phyloP scores from a whole-genome alignment of 2,888 invertebrate genomes.

The Sarcophaga carnaria region DNA sequence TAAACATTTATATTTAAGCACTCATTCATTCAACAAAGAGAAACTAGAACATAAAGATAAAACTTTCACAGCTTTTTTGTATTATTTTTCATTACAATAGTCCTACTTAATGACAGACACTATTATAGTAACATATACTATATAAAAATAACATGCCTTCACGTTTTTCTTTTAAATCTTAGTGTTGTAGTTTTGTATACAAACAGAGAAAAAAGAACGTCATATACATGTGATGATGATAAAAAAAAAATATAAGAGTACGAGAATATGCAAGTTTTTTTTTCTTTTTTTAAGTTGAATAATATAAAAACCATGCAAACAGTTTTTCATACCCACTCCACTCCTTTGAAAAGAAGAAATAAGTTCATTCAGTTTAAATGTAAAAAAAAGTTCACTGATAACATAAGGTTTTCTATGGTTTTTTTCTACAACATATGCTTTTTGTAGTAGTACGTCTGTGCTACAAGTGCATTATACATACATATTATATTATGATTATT shows the following conservation, averaged over 20 bases:
- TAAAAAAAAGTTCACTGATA: constrained; percentile 36
- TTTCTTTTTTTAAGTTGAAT: no score
- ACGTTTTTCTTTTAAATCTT: constrained; percentile 37
- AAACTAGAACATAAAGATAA: constrained; percentile 36
- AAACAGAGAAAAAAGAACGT: not conserved
- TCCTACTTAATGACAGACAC: constrained; percentile 21
- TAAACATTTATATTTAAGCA: not conserved
- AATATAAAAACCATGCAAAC: not conserved
- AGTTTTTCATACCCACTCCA: constrained; percentile 22
- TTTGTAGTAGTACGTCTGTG: not conserved
- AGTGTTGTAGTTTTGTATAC: not conserved
- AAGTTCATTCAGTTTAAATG: constrained; percentile 29
- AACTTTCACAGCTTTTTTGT: constrained; percentile 18
- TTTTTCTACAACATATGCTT: not conserved
- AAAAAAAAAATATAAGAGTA: not conserved
- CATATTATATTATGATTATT: constrained; percentile 47
- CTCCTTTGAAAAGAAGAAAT: not conserved
- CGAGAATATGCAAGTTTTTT: not conserved
- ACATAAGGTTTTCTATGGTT: constrained; percentile 32
- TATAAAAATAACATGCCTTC: constrained; percentile 13
- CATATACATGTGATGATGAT: not conserved
- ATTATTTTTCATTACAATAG: not conserved
- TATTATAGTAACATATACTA: constrained; percentile 5
- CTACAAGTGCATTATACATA: not conserved
- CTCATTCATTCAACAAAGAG: not conserved